Conservation (phyloP, 1,140 invertebrate species). For the Rhyzopertha dominica region DNA sequence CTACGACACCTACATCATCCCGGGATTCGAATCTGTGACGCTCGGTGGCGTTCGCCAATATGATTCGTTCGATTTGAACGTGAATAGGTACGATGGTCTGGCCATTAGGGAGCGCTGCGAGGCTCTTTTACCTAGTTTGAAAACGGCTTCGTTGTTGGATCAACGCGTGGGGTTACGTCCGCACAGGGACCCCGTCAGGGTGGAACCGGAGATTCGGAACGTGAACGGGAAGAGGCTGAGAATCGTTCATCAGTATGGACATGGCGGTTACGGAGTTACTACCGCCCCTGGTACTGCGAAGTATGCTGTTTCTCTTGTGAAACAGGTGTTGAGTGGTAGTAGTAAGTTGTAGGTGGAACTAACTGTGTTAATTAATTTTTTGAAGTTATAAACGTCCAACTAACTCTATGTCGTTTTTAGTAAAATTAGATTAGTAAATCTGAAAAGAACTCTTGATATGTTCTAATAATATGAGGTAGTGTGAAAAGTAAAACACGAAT, state of each 20-base stretch:
- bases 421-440: too few species aligned
- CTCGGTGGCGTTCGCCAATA: constrained; percentile 79
- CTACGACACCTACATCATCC: constrained; percentile 79
- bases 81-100: constrained; percentile 65
- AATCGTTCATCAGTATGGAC: constrained; percentile 89
- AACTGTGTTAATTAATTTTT: not conserved
- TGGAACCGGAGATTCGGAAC: constrained; percentile 60
- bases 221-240: constrained; percentile 46
- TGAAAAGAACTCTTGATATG: too few species aligned
- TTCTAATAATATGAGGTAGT: too few species aligned
- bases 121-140: constrained; percentile 65
- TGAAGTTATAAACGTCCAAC: too few species aligned
- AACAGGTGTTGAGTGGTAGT: constrained; percentile 51
- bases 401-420: too few species aligned
- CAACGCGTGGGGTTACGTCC: constrained; percentile 76
- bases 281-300: constrained; percentile 79
- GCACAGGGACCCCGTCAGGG: constrained; percentile 66
- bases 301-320: constrained; percentile 64
- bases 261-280: constrained; percentile 85
- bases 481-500: too few species aligned
- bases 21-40: constrained; percentile 66
- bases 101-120: constrained; percentile 71
- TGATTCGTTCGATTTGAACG: constrained; percentile 66
- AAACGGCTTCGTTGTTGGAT: constrained; percentile 55
- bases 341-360: constrained; percentile 49